Conservation (phyloP, 2,113 vertebrate genomes). For the Thalassarche chlororhynchos region DNA sequence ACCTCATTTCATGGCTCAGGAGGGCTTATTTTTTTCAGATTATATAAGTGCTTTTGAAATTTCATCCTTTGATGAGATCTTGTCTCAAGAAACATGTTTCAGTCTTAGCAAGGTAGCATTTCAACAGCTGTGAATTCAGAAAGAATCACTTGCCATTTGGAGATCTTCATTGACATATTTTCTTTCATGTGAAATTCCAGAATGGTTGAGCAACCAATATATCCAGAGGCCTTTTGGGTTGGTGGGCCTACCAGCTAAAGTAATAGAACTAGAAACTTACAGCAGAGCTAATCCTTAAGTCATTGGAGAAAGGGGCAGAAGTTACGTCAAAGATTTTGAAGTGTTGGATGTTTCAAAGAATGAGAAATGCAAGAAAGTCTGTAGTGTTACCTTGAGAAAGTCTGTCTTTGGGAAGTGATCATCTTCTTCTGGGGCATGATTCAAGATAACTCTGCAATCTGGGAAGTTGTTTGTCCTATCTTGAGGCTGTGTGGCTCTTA, state of each 20-base stretch:
- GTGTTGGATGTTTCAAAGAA: neutral
- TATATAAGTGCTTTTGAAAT: conserved; percentile 55
- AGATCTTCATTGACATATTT: neutral
- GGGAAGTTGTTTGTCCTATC: neutral
- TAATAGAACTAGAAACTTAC: neutral
- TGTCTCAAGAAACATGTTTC: neutral
- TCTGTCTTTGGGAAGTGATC: neutral
- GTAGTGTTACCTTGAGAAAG: neutral
- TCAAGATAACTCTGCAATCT: neutral
- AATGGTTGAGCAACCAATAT: neutral
- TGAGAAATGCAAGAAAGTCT: neutral
- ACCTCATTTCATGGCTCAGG: conserved; percentile 30
- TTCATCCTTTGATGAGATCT: conserved; percentile 26
- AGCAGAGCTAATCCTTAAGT: neutral
- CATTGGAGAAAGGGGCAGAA: neutral
- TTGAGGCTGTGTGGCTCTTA: neutral
- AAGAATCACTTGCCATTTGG: neutral
- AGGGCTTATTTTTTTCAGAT: conserved; percentile 22
- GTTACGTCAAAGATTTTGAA: neutral
- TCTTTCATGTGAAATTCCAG: conserved; percentile 6
- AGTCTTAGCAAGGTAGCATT: neutral
- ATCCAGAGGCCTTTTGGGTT: neutral
- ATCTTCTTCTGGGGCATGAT: neutral
- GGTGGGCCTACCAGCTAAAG: neutral
- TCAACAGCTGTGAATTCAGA: conserved; percentile 12